Conservation (phyloP, 1,140 invertebrate species). For the Papilio helenus region DNA sequence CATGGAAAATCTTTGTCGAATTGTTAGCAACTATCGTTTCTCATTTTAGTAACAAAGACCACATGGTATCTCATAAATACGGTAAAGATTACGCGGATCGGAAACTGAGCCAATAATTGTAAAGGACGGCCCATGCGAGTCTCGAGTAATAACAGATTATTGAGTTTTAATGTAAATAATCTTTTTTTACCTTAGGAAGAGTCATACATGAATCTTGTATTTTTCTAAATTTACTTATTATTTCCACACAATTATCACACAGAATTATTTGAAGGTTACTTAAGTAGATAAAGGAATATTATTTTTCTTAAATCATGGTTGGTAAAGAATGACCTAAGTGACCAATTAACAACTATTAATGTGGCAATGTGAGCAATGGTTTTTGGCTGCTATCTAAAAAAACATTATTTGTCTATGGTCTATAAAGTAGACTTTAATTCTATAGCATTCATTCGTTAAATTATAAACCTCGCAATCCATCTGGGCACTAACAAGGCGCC, state of each 20-base stretch:
- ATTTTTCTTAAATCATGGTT: no score
- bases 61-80: slow-evolving; percentile 26
- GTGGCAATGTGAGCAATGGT: no score
- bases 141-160: background rate
- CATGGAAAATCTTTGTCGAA: background rate
- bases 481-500: background rate
- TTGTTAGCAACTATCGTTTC: background rate
- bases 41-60: slow-evolving; percentile 12
- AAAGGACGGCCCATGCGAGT: background rate
- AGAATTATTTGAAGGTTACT: no score
- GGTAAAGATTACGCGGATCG: slow-evolving; percentile 22
- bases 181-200: background rate
- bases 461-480: background rate
- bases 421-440: background rate
- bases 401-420: no score
- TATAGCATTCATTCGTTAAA: background rate
- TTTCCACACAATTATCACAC: no score
- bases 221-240: no score
- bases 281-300: no score
- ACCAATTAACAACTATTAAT: no score
- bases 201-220: background rate
- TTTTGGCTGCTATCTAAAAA: no score
- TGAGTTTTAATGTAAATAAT: background rate
- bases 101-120: slow-evolving; percentile 26
- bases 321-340: no score